A percentile compares a stretch with the other conserved stretches of the same genome.
These are phyloP conservation scores for Calypte anna DNA, from an alignment of 2,113 vertebrate genomes.

Conservation along the genomic window DNA sequence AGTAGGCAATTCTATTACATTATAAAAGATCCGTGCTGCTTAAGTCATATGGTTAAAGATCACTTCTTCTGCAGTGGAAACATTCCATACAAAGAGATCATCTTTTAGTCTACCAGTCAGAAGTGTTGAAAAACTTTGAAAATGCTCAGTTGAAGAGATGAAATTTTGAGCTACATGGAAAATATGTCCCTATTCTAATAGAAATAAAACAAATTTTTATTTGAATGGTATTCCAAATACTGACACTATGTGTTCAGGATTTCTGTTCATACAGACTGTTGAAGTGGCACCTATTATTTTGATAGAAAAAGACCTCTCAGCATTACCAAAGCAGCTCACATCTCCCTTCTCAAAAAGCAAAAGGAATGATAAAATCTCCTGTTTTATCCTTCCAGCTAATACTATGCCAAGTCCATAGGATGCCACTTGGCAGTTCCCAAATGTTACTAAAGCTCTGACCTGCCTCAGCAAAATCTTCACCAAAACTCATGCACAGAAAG, in stretches of 20 bases:
- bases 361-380: background rate
- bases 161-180: background rate
- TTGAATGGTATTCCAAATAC: background rate
- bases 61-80: background rate
- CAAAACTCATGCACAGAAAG: background rate
- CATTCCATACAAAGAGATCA: background rate
- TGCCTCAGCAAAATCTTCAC: background rate
- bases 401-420: background rate
- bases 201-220: background rate
- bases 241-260: fast-evolving
- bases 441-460: background rate
- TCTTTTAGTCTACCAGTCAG: background rate
- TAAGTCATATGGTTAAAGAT: background rate
- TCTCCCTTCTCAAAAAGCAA: background rate
- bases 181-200: background rate
- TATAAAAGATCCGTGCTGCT: background rate
- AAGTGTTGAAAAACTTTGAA: background rate
- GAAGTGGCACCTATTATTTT: background rate
- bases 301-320: background rate
- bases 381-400: background rate
- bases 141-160: background rate
- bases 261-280: background rate
- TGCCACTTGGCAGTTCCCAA: background rate
- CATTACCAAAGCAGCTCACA: background rate
- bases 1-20: background rate